Percentiles rank a stretch among this genome's conserved stretches.
phyloP scores from a whole-genome alignment of 2,797 vertebrate genomes.

The Chaetophractus vellerosus region DNA sequence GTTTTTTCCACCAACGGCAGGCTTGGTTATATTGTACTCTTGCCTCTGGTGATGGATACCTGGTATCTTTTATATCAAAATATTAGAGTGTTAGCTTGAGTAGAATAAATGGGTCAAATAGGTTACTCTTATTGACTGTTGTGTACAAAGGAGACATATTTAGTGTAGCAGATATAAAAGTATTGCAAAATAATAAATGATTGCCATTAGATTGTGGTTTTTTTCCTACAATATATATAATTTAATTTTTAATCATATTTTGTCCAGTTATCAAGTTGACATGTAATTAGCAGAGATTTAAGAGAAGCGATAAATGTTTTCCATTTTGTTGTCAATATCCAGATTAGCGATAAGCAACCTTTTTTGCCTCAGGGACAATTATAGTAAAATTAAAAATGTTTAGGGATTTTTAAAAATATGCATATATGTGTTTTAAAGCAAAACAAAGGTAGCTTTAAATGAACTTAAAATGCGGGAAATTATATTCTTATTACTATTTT shows the following conservation, averaged over 20 bases:
- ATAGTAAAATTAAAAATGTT: background rate
- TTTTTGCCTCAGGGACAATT: background rate
- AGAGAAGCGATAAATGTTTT: background rate
- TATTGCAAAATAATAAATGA: background rate
- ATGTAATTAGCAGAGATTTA: background rate
- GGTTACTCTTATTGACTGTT: background rate
- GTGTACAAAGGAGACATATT: constrained; percentile 15
- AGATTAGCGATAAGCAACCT: background rate
- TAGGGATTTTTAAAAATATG: background rate
- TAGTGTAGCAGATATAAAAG: background rate
- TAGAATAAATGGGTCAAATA: background rate
- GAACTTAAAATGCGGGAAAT: background rate
- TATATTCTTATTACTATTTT: background rate
- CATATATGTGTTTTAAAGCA: constrained; percentile 13
- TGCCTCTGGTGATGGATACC: background rate
- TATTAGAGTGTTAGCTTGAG: background rate
- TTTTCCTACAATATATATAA: background rate
- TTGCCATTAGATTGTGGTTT: background rate
- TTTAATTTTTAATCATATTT: constrained; percentile 44
- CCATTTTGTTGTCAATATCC: constrained; percentile 14
- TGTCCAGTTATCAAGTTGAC: background rate
- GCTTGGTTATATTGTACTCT: background rate
- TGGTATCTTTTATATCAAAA: background rate
- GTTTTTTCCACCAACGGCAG: background rate
- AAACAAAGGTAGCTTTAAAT: constrained; percentile 19